A percentile compares a stretch with the other conserved stretches of the same genome.
Evolutionary conservation across 2,113 vertebrate species (phyloP).

Genomic region (Chlorodrepanis virens): DNA sequence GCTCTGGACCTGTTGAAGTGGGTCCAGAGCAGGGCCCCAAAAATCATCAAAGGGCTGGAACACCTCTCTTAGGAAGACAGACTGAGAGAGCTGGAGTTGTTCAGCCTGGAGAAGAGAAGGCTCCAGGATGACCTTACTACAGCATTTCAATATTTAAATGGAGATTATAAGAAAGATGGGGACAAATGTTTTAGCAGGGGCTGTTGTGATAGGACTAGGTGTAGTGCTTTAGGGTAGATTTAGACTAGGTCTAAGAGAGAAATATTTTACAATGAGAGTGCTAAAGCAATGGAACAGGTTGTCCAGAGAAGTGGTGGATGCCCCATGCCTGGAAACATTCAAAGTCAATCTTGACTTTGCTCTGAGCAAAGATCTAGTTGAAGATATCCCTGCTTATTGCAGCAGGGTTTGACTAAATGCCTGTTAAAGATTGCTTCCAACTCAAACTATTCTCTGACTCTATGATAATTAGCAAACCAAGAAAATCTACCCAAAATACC

Average conservation of each 20-base stretch:
- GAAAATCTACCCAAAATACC: neutral
- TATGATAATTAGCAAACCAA: neutral
- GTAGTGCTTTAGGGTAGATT: neutral
- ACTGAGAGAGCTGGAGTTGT: neutral
- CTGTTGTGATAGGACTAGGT: neutral
- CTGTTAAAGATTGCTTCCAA: neutral
- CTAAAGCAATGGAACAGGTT: neutral
- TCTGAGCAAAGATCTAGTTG: neutral
- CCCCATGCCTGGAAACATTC: neutral
- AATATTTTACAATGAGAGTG: neutral
- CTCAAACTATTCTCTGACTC: neutral
- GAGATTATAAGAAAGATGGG: neutral
- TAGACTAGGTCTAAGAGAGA: neutral
- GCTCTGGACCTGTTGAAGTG: neutral
- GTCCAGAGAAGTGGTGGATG: neutral
- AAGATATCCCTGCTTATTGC: neutral
- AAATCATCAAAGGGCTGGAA: neutral
- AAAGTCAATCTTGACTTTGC: neutral
- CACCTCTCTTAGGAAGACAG: neutral
- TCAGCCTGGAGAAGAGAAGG: neutral
- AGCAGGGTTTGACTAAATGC: neutral
- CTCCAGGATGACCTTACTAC: neutral
- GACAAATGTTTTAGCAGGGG: neutral
- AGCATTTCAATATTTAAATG: neutral
- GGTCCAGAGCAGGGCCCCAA: neutral